Conservation (phyloP, 1,140 invertebrate genomes). For the Bombyx mori region ASM3026992v2 NC_085129.1:17098001-17098500, state of each 20-base stretch:
- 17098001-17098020: too few species aligned
- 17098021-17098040: too few species aligned
- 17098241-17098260: constrained; percentile 88
- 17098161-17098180: constrained; percentile 77
- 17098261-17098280: constrained; percentile 54
- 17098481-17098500: too few species aligned
- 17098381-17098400: neutral
- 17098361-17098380: neutral
- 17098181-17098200: constrained; percentile 60
- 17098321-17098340: neutral
- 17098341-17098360: neutral
- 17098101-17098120: constrained; percentile 65
- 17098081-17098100: too few species aligned
- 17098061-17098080: too few species aligned
- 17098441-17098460: too few species aligned
- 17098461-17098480: too few species aligned
- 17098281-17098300: too few species aligned
- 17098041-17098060: too few species aligned
- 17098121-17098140: constrained; percentile 81
- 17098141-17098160: constrained; percentile 84
- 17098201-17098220: constrained; percentile 82
- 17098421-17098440: too few species aligned
- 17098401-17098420: too few species aligned
- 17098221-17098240: constrained; percentile 88
- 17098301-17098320: neutral